phyloP scores from a whole-genome alignment of 2,113 vertebrate genomes.

The Cyanocitta stelleri region DNA sequence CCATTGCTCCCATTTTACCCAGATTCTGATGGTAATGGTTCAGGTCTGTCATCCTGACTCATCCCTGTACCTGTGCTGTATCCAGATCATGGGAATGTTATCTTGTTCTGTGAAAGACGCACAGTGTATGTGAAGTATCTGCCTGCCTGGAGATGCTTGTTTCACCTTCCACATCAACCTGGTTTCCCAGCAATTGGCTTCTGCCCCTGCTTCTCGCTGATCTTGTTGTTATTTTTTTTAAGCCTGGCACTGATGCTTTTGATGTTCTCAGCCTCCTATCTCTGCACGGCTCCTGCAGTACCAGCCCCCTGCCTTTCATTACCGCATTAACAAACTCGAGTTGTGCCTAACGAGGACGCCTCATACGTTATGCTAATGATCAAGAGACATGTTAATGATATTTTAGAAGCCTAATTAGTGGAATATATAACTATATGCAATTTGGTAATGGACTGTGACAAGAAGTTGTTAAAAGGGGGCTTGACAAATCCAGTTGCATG shows the following conservation, averaged over 20 bases:
- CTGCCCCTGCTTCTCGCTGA: background rate
- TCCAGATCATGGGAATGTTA: background rate
- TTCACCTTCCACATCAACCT: background rate
- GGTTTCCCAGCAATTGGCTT: background rate
- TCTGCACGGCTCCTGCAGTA: slow-evolving; percentile 31
- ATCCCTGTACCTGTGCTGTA: background rate
- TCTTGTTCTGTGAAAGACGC: background rate
- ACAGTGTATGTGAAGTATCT: background rate
- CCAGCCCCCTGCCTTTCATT: slow-evolving; percentile 78
- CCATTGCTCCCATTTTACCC: background rate
- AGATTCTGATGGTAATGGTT: background rate
- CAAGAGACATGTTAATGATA: slow-evolving; percentile 99
- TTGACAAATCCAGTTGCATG: slow-evolving; percentile 79
- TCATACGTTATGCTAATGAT: slow-evolving; percentile 99
- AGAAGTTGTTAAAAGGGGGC: slow-evolving; percentile 85
- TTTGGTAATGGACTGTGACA: slow-evolving; percentile 97
- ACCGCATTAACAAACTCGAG: slow-evolving; percentile 87
- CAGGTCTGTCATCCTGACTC: background rate
- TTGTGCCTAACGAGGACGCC: slow-evolving; percentile 88
- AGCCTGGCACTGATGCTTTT: slow-evolving; percentile 22
- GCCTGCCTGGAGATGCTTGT: background rate
- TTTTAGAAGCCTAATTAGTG: slow-evolving; percentile 99
- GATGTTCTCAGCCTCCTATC: slow-evolving; percentile 46
- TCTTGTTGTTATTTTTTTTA: background rate
- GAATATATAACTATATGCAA: slow-evolving; percentile 95